phyloP scores from a whole-genome alignment of 2,888 invertebrate species.

The Atherix ibis region DNA sequence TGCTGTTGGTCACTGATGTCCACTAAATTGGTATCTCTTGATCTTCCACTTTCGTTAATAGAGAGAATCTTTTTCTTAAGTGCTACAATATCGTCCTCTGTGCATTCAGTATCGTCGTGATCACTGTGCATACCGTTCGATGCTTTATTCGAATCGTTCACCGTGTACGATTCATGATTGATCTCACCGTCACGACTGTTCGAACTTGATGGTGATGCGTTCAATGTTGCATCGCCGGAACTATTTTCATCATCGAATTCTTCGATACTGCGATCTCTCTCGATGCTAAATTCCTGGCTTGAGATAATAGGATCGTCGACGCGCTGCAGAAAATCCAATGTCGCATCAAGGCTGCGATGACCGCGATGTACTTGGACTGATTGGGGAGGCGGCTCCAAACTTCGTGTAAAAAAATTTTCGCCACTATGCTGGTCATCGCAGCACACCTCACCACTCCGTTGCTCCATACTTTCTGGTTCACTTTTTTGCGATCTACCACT shows the following conservation, averaged over 20 bases:
- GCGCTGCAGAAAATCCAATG: constrained; percentile 1
- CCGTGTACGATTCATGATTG: constrained; percentile 18
- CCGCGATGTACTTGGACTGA: constrained; percentile 8
- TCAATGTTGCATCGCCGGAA: constrained; percentile 23
- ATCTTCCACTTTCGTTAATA: not conserved
- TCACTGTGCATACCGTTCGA: not conserved
- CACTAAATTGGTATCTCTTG: constrained; percentile 10
- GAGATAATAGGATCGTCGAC: not conserved
- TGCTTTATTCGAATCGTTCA: constrained; percentile 11
- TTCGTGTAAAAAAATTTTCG: not conserved
- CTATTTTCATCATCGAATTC: constrained; percentile 27
- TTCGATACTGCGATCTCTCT: constrained; percentile 13
- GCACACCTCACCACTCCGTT: too few relatives aligned
- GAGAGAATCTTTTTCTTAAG: constrained; percentile 26
- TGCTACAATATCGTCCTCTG: constrained; percentile 22
- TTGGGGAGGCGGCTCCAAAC: constrained; percentile 5
- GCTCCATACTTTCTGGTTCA: not conserved
- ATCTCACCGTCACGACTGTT: constrained; percentile 16
- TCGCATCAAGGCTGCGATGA: constrained; percentile 1
- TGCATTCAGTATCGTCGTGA: constrained; percentile 4
- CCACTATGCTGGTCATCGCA: too few relatives aligned
- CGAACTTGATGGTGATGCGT: constrained; percentile 18
- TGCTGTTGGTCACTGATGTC: constrained; percentile 9
- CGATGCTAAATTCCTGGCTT: too few relatives aligned
- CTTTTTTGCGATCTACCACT: too few relatives aligned